Evolutionary conservation across 2,888 invertebrate species (phyloP).

Genomic region (Drosophila lutescens): DNA sequence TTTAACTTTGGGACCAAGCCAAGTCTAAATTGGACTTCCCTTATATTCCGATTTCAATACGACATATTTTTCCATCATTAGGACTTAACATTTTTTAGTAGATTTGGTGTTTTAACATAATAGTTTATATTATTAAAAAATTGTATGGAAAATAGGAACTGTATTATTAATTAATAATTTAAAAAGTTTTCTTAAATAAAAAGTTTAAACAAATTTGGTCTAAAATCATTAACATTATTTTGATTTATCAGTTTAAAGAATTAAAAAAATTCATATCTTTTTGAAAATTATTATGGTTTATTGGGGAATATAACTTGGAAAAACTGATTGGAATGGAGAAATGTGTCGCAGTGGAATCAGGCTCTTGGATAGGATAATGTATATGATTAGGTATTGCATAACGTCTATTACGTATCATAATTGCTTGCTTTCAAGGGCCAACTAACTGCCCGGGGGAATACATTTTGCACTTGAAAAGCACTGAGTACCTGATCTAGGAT

Average conservation of each 20-base stretch:
- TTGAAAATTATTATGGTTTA: neutral
- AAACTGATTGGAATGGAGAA: neutral
- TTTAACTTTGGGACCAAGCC: constrained; percentile 30
- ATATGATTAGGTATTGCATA: constrained; percentile 45
- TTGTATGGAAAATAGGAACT: too few relatives aligned
- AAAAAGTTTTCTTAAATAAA: neutral
- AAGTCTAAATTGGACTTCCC: constrained; percentile 28
- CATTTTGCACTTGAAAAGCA: constrained; percentile 58
- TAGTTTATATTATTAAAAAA: too few relatives aligned
- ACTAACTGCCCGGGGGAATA: constrained; percentile 46
- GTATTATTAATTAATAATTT: too few relatives aligned
- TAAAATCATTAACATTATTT: too few relatives aligned
- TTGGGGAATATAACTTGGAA: neutral
- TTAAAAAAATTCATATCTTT: too few relatives aligned
- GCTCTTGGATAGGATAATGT: constrained; percentile 11
- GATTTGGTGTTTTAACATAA: too few relatives aligned
- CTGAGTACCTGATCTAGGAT: constrained; percentile 11
- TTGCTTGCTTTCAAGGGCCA: constrained; percentile 24
- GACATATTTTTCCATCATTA: constrained; percentile 12
- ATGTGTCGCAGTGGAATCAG: constrained; percentile 11
- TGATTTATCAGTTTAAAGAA: too few relatives aligned
- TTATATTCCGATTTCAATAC: neutral
- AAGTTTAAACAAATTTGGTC: neutral
- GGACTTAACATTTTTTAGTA: neutral
- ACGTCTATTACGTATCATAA: constrained; percentile 39